These are phyloP conservation scores for Raphicerus campestris DNA, from an alignment of 2,113 vertebrate genomes.

Conservation along the genomic window DNA sequence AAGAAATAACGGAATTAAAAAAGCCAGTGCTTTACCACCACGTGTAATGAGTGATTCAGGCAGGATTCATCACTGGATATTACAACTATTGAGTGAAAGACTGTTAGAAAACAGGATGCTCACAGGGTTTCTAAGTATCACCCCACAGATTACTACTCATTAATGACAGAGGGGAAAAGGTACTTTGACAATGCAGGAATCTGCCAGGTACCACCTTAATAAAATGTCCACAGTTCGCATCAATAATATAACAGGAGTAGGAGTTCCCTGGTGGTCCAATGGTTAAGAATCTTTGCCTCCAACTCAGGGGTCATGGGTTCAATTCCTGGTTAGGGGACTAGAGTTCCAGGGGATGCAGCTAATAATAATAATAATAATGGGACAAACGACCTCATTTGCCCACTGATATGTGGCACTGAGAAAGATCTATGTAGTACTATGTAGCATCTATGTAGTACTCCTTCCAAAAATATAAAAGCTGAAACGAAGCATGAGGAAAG, in stretches of 20 bases:
- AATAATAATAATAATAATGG: neutral
- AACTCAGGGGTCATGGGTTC: neutral
- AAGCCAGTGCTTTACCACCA: neutral
- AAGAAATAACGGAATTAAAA: neutral
- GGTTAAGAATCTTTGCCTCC: neutral
- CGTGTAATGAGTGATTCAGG: neutral
- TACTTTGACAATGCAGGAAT: neutral
- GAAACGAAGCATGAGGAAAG: neutral
- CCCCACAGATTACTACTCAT: neutral
- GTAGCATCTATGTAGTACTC: neutral
- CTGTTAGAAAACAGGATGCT: neutral
- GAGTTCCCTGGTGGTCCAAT: neutral
- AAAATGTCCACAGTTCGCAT: neutral
- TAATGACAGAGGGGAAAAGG: neutral
- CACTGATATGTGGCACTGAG: neutral
- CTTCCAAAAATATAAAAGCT: neutral
- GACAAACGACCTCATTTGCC: neutral
- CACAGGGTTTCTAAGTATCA: neutral
- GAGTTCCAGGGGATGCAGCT: neutral
- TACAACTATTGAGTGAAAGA: neutral
- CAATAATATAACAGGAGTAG: neutral
- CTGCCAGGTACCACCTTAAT: neutral
- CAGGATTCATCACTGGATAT: neutral
- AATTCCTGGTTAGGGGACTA: neutral
- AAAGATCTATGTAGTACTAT: neutral